A percentile compares a stretch with the other conserved stretches of the same genome.
phyloP scores from a whole-genome alignment of 2,113 vertebrate species.

The Paedocypris sp. region DNA sequence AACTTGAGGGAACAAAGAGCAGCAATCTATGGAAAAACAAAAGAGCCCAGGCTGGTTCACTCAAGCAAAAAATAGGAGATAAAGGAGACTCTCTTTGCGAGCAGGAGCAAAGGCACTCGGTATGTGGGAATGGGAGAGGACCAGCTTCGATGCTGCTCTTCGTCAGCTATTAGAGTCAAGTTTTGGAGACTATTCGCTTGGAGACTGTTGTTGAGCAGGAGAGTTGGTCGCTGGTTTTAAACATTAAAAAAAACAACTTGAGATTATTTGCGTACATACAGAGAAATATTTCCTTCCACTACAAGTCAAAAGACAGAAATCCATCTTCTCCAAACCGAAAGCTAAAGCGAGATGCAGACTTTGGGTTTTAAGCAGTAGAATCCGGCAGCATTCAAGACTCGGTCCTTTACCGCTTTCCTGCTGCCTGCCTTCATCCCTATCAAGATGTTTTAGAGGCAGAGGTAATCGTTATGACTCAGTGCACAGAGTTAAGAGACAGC shows the following conservation, averaged over 20 bases:
- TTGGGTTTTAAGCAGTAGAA: neutral
- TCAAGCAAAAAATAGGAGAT: slow-evolving; percentile 85
- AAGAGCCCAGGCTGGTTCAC: slow-evolving; percentile 74
- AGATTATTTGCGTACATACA: neutral
- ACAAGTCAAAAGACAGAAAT: neutral
- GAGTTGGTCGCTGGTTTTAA: neutral
- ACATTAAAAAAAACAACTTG: neutral
- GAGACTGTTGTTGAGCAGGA: neutral
- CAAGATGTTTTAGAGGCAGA: slow-evolving; percentile 73
- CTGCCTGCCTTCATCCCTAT: slow-evolving; percentile 53
- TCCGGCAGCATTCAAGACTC: neutral
- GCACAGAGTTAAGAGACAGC: slow-evolving; percentile 61
- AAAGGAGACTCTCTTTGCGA: slow-evolving; percentile 81
- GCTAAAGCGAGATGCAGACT: neutral
- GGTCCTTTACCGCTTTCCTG: neutral
- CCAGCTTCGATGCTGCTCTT: slow-evolving; percentile 63
- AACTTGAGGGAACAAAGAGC: slow-evolving; percentile 73
- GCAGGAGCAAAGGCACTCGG: slow-evolving; percentile 72
- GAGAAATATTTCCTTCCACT: neutral
- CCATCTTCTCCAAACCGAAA: neutral
- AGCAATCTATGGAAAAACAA: slow-evolving; percentile 89
- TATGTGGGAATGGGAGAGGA: slow-evolving; percentile 77
- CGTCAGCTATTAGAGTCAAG: slow-evolving; percentile 66
- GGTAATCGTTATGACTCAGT: slow-evolving; percentile 80
- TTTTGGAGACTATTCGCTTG: slow-evolving; percentile 39